Evolutionary conservation across 2,113 vertebrate genomes (phyloP), one percentile per base, ranked within the genome.

Genomic region (Podocnemis expansa): DNA sequence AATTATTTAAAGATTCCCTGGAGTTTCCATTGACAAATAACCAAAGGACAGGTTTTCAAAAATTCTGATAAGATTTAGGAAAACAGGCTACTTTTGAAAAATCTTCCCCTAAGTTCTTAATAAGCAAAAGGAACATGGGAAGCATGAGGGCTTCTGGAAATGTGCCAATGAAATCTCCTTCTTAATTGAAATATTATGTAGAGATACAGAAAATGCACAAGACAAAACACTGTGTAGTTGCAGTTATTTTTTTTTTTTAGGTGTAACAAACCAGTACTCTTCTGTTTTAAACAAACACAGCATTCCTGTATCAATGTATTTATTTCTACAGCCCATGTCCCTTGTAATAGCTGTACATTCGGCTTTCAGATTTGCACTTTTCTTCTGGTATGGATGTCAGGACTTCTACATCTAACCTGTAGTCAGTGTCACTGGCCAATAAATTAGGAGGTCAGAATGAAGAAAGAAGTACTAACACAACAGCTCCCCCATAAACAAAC

Each of bases 271-370:
- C 93, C 94, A 96, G 90, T 85, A 78, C 73, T 91, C 94, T 75
- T 96, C 93, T 94, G 94, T 95, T 96, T 93, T 54, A 87, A 95
- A 80, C 94, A 91, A 95, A 88, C 79, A 54, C 90, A 97, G 93
- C 81, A 96, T 94, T 96, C 92, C 91, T 95, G 95, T 80, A 94
- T 91, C 89, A 93, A 96, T 94, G 97, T 11, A 93, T 94, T 47
- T 97, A 97, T 97, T 97, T 96, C 91, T 95, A 88, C 82, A 95
- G 87, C 91, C 94, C 97, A 97, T 96, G 96, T 95, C 93, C 91
- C 94, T 95, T 96, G 95, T 93, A 80, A 85, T 93, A 96, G 94
- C 67, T 73, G 24, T 75, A 96, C 88, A 93, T 93, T 95, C 56
- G 90, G 93, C 94, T 80, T 95, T 96, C 93, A 91, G 87, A 91